These are phyloP conservation scores for Noctua fimbriata DNA, from an alignment of 2,888 invertebrate genomes.

Conservation along the genomic window DNA sequence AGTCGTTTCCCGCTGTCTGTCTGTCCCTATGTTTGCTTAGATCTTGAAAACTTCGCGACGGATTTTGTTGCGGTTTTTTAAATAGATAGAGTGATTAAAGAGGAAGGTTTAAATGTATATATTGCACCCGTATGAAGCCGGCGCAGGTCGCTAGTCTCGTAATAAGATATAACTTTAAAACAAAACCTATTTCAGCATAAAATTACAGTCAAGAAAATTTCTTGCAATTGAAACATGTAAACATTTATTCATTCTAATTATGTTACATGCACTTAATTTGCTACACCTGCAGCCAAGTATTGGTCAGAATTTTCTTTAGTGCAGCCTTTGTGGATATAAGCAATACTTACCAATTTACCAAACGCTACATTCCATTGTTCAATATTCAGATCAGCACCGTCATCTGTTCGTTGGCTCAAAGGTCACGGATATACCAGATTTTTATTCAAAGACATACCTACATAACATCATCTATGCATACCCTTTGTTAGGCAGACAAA, in stretches of 20 bases:
- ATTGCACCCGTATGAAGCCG: no score
- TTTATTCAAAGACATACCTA: constrained; percentile 31
- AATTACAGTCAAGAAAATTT: not conserved
- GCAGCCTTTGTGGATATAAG: not conserved
- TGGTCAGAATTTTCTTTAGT: not conserved
- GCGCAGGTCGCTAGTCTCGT: no score
- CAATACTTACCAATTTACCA: constrained; percentile 4
- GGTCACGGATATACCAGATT: constrained; percentile 31
- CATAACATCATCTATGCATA: constrained; percentile 30
- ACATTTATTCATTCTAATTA: not conserved
- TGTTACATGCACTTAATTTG: not conserved
- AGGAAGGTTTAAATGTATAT: no score
- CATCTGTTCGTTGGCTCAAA: constrained; percentile 31
- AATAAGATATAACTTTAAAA: not conserved
- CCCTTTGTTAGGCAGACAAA: constrained; percentile 48
- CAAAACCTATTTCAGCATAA: not conserved
- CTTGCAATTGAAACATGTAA: not conserved
- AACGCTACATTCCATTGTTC: constrained; percentile 15
- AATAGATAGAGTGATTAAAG: no score
- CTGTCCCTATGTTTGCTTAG: no score
- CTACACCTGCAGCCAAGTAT: not conserved
- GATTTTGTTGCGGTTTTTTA: no score
- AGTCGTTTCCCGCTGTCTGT: no score
- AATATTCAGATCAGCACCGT: constrained; percentile 33
- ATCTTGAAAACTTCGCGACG: no score